Evolutionary conservation across 2,113 vertebrate species (phyloP).

Genomic region (Phainopepla nitens): DNA sequence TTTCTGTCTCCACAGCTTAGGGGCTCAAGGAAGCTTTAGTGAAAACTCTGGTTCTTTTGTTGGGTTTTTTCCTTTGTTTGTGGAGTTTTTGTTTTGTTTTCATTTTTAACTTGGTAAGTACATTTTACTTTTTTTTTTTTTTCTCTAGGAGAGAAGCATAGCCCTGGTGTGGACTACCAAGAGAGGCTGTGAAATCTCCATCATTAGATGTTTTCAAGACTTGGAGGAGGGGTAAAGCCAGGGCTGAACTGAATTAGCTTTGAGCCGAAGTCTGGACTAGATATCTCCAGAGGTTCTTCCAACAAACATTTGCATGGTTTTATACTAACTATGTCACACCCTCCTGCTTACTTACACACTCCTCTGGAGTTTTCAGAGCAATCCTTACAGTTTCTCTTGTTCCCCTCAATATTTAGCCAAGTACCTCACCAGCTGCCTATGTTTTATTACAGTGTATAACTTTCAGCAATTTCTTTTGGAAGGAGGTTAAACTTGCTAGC

Average conservation of each 20-base stretch:
- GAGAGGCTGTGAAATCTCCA: neutral
- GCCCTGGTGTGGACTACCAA: neutral
- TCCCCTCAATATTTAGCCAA: neutral
- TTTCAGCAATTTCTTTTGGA: neutral
- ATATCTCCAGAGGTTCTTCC: neutral
- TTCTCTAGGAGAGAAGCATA: neutral
- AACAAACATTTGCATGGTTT: neutral
- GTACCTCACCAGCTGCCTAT: neutral
- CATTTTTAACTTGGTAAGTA: neutral
- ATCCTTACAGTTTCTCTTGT: neutral
- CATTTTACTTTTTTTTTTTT: neutral
- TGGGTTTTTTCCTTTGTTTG: neutral
- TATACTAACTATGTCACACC: neutral
- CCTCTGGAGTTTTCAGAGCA: neutral
- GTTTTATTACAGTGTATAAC: neutral
- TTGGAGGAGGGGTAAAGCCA: neutral
- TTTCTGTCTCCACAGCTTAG: neutral
- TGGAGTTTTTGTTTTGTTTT: too few relatives aligned
- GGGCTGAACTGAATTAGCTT: neutral
- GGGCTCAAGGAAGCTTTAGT: neutral
- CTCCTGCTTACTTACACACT: neutral
- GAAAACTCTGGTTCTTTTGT: neutral
- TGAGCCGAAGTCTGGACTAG: neutral
- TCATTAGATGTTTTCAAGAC: neutral
- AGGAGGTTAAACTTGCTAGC: neutral